Evolutionary conservation across 2,888 invertebrate species (phyloP), one percentile per base, ranked within the genome.

Genomic region (Aporophyla lueneburgensis): DNA sequence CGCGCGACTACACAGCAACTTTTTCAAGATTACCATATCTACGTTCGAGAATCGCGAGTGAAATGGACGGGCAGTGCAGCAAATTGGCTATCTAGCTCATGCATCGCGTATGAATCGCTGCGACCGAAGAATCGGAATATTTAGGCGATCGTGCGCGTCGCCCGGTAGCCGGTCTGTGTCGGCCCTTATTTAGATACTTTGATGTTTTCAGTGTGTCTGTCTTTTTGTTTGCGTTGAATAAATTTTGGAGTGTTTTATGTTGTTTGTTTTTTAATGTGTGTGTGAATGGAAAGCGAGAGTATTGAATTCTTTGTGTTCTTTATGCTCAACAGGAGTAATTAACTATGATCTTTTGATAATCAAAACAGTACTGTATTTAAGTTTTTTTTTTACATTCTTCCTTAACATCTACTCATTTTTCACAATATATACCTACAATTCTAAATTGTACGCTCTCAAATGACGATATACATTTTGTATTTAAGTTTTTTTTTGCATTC

Each of bases 11-110:
- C 63, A 81, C 86, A 76, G 90, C 91, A 90, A 92, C 92, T 93
- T 92, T 92, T 93, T 92, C 84, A 79, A 91, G 92, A 95, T 95
- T 95, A 94, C 94, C 96, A 95, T 96, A 96, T 96, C 96, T 91
- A 86, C 89, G 88, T 84, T 87, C 86, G 89, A 88, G 92, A 92
- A 95, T 95, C 95, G 92, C 88, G 68, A 87, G 86, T 84, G 85
- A 87, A 88, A 81, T 76, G 86, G 86, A 88, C 84, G 86, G 63
- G 86, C 85, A 83, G 89, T 86, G 86, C 92, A 91, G 92, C 94
- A 94, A 94, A 93, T 93, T 93, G 94, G 93, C 94, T 95, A 95
- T 95, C 95, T 91, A 78, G 89, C 82, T 91, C 93, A 94, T 94
- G 94, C 93, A 95, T 95, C 95, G 92, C 91, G 88, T 92, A 93